Base-by-base conservation (phyloP, 2,113 vertebrate genomes). In the Diglossa brunneiventris region DNA sequence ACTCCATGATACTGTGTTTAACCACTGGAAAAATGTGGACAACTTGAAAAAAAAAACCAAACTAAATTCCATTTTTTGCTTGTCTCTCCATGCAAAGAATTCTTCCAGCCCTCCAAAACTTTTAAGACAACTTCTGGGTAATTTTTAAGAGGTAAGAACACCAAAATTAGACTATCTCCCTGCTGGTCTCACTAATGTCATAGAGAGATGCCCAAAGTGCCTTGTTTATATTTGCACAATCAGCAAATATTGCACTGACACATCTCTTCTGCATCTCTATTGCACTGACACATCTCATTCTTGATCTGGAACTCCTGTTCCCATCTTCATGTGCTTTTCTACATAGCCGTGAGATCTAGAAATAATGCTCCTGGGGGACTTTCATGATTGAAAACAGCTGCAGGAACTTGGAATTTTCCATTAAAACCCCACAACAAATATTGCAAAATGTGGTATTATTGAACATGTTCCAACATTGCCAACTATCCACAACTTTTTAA, bases 361-460 rank as follows among this genome's bases (percentile, higher is more conserved):
- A 91, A 75, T 64, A 72, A 73, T 2, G 30, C 24, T 77, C 79
- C 87, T 10, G 30, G 53, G 62, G 15, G 55, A 76, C 79, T 39
- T 77, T 35, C 4, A 46, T 2, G 11, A 49, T 14, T 53, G 31
- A 74, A 63, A 93, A 61, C n/a, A 83, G 61, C 80, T 19, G 67
- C 56, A 68, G 77, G 31, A 96, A 72, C 37, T 28, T 4, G 86
- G 90, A 90, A 93, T 87, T 95, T 96, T 94, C 95, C 93, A 78
- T 84, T 44, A 78, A 96, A 90, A 81, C 14, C 61, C 61, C 83
- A 18, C 92, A 92, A 61, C 90, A 94, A 96, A 93, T 64, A 97
- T 94, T 90, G 92, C 94, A 96, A 92, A 94, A 96, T 0, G 1
- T 39, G 44, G 64, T 20, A 87, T 84, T 90, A 89, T 4, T 87